A percentile compares a stretch with the other conserved stretches of the same genome.
These are phyloP conservation scores for Ctenosaura bakeri DNA, from an alignment of 2,797 vertebrate species.

Conservation along the genomic window DNA sequence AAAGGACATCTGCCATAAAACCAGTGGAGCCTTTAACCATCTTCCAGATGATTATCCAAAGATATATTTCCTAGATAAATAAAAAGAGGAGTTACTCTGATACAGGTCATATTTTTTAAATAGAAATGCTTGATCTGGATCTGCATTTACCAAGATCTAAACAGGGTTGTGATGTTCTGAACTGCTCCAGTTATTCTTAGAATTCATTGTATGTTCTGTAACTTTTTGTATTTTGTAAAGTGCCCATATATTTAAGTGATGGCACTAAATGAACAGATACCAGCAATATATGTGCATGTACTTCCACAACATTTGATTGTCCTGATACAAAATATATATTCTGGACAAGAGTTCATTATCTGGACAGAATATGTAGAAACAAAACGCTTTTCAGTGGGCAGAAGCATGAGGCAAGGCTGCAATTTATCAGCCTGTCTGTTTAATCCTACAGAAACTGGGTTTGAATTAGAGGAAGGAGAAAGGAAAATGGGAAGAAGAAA, in stretches of 20 bases:
- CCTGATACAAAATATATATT: no score
- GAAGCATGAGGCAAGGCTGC: no score
- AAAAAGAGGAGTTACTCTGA: not conserved
- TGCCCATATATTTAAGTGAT: not conserved
- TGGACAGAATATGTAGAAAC: no score
- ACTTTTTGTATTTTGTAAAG: not conserved
- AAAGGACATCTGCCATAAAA: conserved; percentile 66
- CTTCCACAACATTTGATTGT: no score
- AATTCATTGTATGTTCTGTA: no score
- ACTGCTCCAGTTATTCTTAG: not conserved
- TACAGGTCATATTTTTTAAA: conserved; percentile 38
- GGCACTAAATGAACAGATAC: not conserved
- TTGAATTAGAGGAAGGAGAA: no score
- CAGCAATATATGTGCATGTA: not conserved
- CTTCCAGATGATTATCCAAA: not conserved
- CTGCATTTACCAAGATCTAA: conserved; percentile 11
- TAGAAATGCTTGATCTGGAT: conserved; percentile 6
- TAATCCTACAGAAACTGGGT: no score
- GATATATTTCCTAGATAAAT: conserved; percentile 22
- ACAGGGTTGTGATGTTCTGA: not conserved
- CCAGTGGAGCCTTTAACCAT: conserved; percentile 33
- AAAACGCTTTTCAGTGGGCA: no score
- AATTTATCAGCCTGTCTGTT: no score
- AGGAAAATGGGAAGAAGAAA: no score
- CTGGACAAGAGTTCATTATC: no score